Evolutionary conservation across 1,140 invertebrate genomes (phyloP).

Genomic region (Subanguina moxae): DNA sequence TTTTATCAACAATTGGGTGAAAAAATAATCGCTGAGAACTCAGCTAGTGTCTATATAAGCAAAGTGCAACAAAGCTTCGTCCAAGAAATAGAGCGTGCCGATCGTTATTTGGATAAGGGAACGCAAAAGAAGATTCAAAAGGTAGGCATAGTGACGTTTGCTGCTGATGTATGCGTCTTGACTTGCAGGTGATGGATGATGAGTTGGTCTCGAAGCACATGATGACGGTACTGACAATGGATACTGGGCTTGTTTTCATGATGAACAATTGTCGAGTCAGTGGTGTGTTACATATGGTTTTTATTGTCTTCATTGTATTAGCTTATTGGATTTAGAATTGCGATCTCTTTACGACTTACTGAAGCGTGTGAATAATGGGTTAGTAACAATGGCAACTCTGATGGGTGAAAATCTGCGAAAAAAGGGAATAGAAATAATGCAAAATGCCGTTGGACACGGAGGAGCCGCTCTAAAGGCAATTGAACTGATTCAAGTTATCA

Average conservation of each 20-base stretch:
- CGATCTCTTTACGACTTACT: conserved; percentile 76
- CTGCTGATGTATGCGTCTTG: conserved; percentile 16
- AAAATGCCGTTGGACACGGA: conserved; percentile 74
- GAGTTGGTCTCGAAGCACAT: conserved; percentile 80
- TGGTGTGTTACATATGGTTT: conserved; percentile 63
- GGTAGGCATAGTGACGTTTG: conserved; percentile 40
- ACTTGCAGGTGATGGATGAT: conserved; percentile 79
- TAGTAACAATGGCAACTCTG: conserved; percentile 64
- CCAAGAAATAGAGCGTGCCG: conserved; percentile 92
- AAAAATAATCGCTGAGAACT: conserved; percentile 96
- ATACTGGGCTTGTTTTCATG: conserved; percentile 97
- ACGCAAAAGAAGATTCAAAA: conserved; percentile 87
- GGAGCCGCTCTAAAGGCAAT: conserved; percentile 73
- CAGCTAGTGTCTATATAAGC: conserved; percentile 95
- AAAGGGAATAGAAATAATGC: conserved; percentile 12
- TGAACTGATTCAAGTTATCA: conserved; percentile 77
- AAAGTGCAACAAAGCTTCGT: conserved; percentile 92
- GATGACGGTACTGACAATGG: conserved; percentile 99
- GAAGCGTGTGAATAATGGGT: conserved; percentile 78
- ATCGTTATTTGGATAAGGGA: conserved; percentile 91
- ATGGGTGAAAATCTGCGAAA: conserved; percentile 33
- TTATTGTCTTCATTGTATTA: too few species aligned
- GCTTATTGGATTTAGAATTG: too few species aligned
- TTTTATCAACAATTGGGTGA: conserved; percentile 98
- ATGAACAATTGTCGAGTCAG: conserved; percentile 72